Base-by-base conservation (phyloP, 2,888 invertebrate genomes). In the Dermolepida albohirtum region DNA sequence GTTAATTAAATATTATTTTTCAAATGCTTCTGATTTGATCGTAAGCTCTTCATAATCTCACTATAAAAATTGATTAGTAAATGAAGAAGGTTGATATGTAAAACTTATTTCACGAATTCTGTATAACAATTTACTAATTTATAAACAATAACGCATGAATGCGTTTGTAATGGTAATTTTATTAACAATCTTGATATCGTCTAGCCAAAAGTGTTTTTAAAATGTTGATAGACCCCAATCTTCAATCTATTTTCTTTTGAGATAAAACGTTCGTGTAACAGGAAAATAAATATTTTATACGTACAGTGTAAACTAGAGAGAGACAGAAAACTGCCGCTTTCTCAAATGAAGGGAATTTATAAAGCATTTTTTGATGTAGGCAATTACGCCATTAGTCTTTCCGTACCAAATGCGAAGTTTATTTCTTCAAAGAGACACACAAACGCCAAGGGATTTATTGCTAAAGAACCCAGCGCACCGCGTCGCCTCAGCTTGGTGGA, bases 281-380 rank as follows among this genome's bases (percentile, higher is more conserved):
- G 5, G 34, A 5, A 34, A 8, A 34, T 34, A 34, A 34, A 34
- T 34, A 34, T 34, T 34, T 34, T 14, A 54, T 6, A 10, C 39
- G 10, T 17, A 16, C 40, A 17, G 10, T 16, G 39, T 16, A 40
- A 54, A 54, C 11, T 17, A 54, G 40, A 54, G 54, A 1, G 16
- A 39, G 17, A 40, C 16, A 54, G 40, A 40, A 16, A 40, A 17
- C 11, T 8, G 17, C 40, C 40, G 17, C n/a, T 40, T 54, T 54
- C 40, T 54, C 29, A 16, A n/a, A n/a, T 54, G 27, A 54, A 17
- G 40, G 17, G 40, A 54, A 54, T 54, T 54, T 54, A 40, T 54
- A 54, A 54, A 54, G 40, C 54, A 54, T 54, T 54, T 54, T 54
- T 54, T 54, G 40, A 54, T 54, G 54, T 39, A 54, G 39, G 54